These are phyloP conservation scores for Leucophenga montana DNA, from an alignment of 2,888 invertebrate species.

Conservation along the genomic window DNA sequence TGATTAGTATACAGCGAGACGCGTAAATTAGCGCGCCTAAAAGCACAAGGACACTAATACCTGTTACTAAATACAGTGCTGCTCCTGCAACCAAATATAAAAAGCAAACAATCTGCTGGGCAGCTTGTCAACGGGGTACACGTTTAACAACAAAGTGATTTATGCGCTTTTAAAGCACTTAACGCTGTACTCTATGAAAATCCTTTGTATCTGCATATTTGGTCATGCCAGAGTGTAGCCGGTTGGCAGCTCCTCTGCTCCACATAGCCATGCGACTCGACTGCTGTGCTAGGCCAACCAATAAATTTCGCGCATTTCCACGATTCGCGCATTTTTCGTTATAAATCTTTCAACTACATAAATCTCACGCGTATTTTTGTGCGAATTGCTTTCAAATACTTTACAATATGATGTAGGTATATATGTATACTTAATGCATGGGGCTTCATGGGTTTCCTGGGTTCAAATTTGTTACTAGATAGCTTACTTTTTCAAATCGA, in stretches of 20 bases:
- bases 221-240: not conserved
- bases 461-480: slow-evolving; percentile 35
- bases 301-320: slow-evolving; percentile 52
- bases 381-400: slow-evolving; percentile 32
- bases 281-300: slow-evolving; percentile 32
- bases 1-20: slow-evolving; percentile 29
- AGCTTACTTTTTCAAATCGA: slow-evolving; percentile 48
- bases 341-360: slow-evolving; percentile 72
- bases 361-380: slow-evolving; percentile 67
- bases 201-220: slow-evolving; percentile 31
- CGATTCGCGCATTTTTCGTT: slow-evolving; percentile 45
- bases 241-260: not conserved
- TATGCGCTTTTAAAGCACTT: slow-evolving; percentile 69
- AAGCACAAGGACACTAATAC: slow-evolving; percentile 38
- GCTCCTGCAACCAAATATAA: not conserved
- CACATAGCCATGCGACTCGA: too few relatives aligned
- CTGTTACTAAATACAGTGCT: not conserved
- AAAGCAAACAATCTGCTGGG: slow-evolving; percentile 41
- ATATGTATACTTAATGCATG: slow-evolving; percentile 32
- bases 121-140: slow-evolving; percentile 59
- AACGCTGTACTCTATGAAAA: slow-evolving; percentile 64
- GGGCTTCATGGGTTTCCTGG: slow-evolving; percentile 1
- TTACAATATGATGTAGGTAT: too few relatives aligned
- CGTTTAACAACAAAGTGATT: slow-evolving; percentile 61
- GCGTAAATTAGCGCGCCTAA: slow-evolving; percentile 66